Evolutionary conservation across 2,888 invertebrate species (phyloP), one percentile per base, ranked within the genome.

Genomic region (Coelopa pilipes): DNA sequence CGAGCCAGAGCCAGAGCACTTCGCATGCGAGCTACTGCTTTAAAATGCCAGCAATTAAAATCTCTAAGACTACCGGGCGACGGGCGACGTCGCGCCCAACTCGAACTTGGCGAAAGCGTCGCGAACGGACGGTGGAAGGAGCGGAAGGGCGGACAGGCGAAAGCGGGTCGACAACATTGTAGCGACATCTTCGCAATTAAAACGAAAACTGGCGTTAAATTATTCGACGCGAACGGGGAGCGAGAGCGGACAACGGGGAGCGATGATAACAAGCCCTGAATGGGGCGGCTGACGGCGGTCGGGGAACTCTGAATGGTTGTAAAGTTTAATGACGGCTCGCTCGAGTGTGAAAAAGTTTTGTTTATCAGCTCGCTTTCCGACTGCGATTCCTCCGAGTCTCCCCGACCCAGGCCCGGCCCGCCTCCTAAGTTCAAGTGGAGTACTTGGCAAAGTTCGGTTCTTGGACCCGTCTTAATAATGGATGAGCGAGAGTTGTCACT

Each of bases 191-290:
- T 81, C 82, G 83, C 84, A 83, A 83, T 83, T 83, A 83, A 84
- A 83, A 84, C 84, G 83, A 84, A 83, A 84, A 84, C 83, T 84
- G 82, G 83, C 83, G 84, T 84, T 82, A 84, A 83, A 84, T 83
- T 84, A 84, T 84, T 81, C 83, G 83, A n/a, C n/a, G 80, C 81
- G 78, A 84, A 80, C 75, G 74, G 45, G 21, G 34, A 2, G 50
- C 11, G 77, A 74, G 13, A 15, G 17, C 59, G n/a, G n/a, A n/a
- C n/a, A n/a, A n/a, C n/a, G 34, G 34, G 9, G 62, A 19, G 24
- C 17, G 60, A 17, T 60, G 49, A 46, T 21, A 5, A 71, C 7
- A 63, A 47, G 50, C n/a, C n/a, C n/a, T n/a, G n/a, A n/a, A n/a
- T n/a, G n/a, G n/a, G 62, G n/a, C 19, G 65, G 45, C 55, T 19